Conservation (phyloP, 1,140 invertebrate species). For the Zaprionus capensis region DNA sequence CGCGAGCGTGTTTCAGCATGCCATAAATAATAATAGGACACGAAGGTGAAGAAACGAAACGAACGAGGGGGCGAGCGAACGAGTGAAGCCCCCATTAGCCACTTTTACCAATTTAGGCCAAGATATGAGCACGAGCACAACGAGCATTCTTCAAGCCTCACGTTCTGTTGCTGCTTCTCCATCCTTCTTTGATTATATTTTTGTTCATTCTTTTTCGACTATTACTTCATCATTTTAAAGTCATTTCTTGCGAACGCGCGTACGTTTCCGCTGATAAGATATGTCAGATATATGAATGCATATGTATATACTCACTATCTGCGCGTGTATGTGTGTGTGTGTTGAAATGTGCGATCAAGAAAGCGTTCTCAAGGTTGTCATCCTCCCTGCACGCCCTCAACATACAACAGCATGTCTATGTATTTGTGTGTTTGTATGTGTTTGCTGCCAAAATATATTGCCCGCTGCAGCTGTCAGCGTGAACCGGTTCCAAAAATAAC, state of each 20-base stretch:
- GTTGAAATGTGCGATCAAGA: conserved; percentile 52
- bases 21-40: conserved; percentile 47
- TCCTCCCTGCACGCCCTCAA: conserved; percentile 41
- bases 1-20: conserved; percentile 27
- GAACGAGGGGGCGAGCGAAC: neutral
- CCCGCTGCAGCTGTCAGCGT: conserved; percentile 61
- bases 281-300: conserved; percentile 42
- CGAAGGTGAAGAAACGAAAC: conserved; percentile 6
- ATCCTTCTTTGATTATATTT: conserved; percentile 58
- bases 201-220: conserved; percentile 60
- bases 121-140: conserved; percentile 49
- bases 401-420: neutral
- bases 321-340: conserved; percentile 13
- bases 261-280: conserved; percentile 72
- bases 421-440: neutral
- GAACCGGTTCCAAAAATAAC: conserved; percentile 71
- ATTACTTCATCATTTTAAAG: conserved; percentile 68
- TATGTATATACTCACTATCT: conserved; percentile 7
- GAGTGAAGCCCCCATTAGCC: conserved; percentile 56
- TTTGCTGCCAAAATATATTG: conserved; percentile 40
- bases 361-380: conserved; percentile 69
- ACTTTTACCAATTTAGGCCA: conserved; percentile 67
- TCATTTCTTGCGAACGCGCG: conserved; percentile 23
- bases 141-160: conserved; percentile 34
- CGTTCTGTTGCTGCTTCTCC: conserved; percentile 14